Conservation (phyloP, 2,888 invertebrate species). For the Oligia latruncula region DNA sequence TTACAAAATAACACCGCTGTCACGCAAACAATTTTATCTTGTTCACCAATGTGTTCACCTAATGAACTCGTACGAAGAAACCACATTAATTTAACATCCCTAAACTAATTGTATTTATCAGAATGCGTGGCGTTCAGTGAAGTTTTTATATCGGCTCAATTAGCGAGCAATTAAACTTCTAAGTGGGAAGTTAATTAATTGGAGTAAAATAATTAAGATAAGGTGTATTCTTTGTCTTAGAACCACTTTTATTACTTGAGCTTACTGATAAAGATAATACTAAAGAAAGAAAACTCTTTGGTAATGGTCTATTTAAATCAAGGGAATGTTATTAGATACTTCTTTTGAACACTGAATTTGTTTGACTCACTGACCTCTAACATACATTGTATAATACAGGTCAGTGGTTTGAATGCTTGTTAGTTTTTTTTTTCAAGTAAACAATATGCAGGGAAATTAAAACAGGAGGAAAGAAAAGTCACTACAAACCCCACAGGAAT, state of each 20-base stretch:
- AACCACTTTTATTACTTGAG: not conserved
- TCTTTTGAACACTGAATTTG: not conserved
- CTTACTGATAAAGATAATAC: not conserved
- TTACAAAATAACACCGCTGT: not conserved
- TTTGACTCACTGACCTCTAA: not conserved
- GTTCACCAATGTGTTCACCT: conserved; percentile 1
- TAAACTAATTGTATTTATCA: conserved; percentile 68
- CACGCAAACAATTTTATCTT: conserved; percentile 16
- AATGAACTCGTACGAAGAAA: conserved; percentile 51
- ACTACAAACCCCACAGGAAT: not conserved
- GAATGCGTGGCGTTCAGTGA: conserved; percentile 61
- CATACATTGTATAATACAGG: no score
- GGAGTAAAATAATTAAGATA: conserved; percentile 65
- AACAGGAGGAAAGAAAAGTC: not conserved
- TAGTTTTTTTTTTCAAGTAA: not conserved
- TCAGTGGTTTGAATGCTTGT: not conserved
- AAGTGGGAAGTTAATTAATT: conserved; percentile 59
- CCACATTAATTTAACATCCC: conserved; percentile 60
- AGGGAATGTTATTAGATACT: not conserved
- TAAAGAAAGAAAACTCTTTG: not conserved
- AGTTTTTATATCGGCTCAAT: conserved; percentile 69
- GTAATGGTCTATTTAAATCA: not conserved
- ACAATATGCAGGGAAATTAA: not conserved
- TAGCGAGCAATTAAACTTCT: conserved; percentile 68
- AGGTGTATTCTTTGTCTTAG: conserved; percentile 46